These are phyloP conservation scores for Dasyprocta punctata DNA, from an alignment of 2,113 vertebrate genomes.

Conservation along the genomic window DNA sequence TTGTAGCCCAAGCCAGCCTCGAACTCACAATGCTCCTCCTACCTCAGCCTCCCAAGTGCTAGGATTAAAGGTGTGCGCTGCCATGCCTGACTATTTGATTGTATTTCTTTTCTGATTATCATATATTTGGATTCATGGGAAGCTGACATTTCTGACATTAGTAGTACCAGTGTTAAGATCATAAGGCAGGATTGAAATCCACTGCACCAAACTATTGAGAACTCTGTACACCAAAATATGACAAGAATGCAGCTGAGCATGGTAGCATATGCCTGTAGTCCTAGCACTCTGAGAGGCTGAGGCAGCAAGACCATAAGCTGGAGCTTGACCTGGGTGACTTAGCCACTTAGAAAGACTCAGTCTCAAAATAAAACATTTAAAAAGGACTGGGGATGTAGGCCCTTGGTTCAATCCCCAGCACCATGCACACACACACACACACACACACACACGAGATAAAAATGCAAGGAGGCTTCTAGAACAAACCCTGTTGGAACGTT, in stretches of 20 bases:
- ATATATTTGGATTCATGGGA: rapidly evolving
- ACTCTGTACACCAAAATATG: background rate
- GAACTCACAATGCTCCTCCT: too few species aligned
- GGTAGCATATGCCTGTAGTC: background rate
- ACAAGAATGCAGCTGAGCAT: background rate
- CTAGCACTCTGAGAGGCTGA: background rate
- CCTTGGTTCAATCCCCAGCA: background rate
- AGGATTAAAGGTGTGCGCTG: too few species aligned
- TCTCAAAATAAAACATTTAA: background rate
- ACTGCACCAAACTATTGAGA: background rate
- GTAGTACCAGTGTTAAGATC: background rate
- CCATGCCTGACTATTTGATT: too few species aligned
- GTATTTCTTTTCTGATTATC: background rate
- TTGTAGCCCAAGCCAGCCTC: too few species aligned
- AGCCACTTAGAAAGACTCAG: background rate
- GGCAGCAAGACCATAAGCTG: background rate
- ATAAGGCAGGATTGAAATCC: background rate
- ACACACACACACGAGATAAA: background rate
- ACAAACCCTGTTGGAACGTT: background rate
- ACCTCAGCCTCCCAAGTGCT: too few species aligned
- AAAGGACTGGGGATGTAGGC: background rate
- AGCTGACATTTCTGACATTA: background rate
- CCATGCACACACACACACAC: too few species aligned
- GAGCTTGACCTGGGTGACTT: background rate
- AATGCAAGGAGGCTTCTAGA: background rate